Evolutionary conservation across 2,113 vertebrate genomes (phyloP), one percentile per base, ranked within the genome.

Genomic region (Mohoua ochrocephala): DNA sequence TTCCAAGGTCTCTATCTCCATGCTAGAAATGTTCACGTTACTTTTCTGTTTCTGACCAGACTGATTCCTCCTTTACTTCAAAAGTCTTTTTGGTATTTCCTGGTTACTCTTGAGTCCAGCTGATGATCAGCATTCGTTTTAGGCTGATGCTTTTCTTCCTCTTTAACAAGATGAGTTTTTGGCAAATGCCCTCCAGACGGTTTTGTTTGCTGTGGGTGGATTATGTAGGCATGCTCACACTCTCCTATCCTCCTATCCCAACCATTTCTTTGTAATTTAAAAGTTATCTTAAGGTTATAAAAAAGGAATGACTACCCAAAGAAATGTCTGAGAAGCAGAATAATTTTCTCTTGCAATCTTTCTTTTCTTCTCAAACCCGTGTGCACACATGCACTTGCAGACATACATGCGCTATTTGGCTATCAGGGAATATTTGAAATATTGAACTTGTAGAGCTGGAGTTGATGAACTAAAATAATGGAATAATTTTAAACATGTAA

Each of bases 131-230:
- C 11, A 67, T 45, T 59, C 15, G 33, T 68, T 81, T 45, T 35
- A 44, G 13, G 11, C 10, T 59, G 39, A 37, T 64, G 17, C 0
- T 68, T 59, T 19, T 37, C 26, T 50, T 64, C 17, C 4, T 37
- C 13, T 69, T 68, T 37, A 78, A 64, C 6, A 50, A 49, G 9
- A 35, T 15, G 9, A 37, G 3, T 5, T 71, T 76, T 60, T 83
- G 35, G 17, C 13, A 39, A 56, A n/a, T n/a, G 5, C 3, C 7
- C 1, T 39, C 2, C 1, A 6, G 21, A 49, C 0, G 4, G 8
- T 50, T 85, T 47, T 78, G 2, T 56, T 73, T 52, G 7, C 10
- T 79, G 35, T 7, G 4, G 1, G 15, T 63, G 12, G 4, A 22
- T 13, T 10, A 6, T 27, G 22, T 15, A 65, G 49, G 5, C 10